phyloP scores from a whole-genome alignment of 2,888 invertebrate species.

The Eudasyphora cyanicolor region DNA sequence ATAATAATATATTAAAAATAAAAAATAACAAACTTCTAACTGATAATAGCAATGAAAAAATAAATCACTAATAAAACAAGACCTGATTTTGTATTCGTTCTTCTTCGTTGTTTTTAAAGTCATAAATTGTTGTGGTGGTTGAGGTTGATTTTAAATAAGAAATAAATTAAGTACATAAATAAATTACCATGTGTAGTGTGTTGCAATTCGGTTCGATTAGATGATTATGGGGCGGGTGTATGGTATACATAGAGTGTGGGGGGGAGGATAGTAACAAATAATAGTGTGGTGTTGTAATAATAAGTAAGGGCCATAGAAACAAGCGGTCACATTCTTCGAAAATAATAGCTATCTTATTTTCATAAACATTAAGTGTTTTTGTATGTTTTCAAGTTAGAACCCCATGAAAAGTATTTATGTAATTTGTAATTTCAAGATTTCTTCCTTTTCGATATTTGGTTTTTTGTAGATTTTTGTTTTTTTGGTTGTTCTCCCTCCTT shows the following conservation, averaged over 20 bases:
- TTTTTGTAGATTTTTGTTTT: constrained; percentile 26
- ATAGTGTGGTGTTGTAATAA: background rate
- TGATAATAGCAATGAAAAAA: constrained; percentile 12
- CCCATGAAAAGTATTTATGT: constrained; percentile 10
- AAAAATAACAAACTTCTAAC: constrained; percentile 19
- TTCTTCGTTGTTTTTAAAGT: constrained; percentile 43
- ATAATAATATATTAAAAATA: too few species aligned
- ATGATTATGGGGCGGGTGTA: too few species aligned
- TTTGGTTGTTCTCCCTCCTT: constrained; percentile 13
- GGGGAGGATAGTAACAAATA: background rate
- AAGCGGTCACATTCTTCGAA: too few species aligned
- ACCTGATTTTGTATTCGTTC: constrained; percentile 49
- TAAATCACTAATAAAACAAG: constrained; percentile 38
- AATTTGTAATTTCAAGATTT: constrained; percentile 31
- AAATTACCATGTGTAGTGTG: constrained; percentile 37
- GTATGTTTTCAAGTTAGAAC: constrained; percentile 10
- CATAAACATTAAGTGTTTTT: constrained; percentile 36
- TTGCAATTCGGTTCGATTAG: constrained; percentile 34
- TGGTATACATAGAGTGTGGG: too few species aligned
- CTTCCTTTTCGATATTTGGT: constrained; percentile 41
- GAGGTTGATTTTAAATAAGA: constrained; percentile 32
- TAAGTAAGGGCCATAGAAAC: constrained; percentile 1
- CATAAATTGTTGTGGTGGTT: background rate
- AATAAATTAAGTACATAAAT: constrained; percentile 62
- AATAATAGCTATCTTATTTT: too few species aligned